Conservation (phyloP, 2,797 vertebrate genomes). For the Aulostomus chinensis region DNA sequence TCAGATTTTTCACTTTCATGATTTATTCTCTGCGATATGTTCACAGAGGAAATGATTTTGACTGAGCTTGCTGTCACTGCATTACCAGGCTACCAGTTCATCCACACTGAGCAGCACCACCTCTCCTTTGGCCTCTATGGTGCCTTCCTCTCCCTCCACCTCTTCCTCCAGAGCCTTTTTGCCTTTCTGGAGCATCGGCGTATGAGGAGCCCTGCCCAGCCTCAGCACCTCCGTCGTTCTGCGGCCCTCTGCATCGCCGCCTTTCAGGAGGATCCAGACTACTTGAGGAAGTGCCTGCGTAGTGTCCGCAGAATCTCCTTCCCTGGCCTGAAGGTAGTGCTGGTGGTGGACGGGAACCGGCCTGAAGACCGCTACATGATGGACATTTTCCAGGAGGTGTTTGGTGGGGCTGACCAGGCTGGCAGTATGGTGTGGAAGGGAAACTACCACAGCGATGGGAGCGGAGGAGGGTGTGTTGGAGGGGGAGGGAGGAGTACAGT, state of each 20-base stretch:
- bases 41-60: too few relatives aligned
- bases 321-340: constrained; percentile 91
- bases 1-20: constrained; percentile 10
- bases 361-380: constrained; percentile 95
- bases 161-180: constrained; percentile 95
- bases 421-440: constrained; percentile 92
- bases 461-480: constrained; percentile 54
- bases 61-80: not conserved
- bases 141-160: constrained; percentile 94
- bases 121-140: constrained; percentile 98
- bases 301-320: constrained; percentile 91
- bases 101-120: constrained; percentile 97
- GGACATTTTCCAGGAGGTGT: constrained; percentile 96
- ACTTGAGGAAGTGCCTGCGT: constrained; percentile 93
- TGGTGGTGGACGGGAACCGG: constrained; percentile 96
- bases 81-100: constrained; percentile 92
- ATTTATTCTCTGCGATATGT: not conserved
- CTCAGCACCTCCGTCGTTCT: constrained; percentile 76
- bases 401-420: constrained; percentile 84
- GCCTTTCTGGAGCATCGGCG: constrained; percentile 94
- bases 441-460: constrained; percentile 90
- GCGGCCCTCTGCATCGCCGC: constrained; percentile 96
- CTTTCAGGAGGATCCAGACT: constrained; percentile 96
- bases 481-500: constrained; percentile 55
- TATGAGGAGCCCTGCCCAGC: constrained; percentile 82